phyloP scores from a whole-genome alignment of 2,888 invertebrate genomes.

The Hermaeophaga mercurialis region DNA sequence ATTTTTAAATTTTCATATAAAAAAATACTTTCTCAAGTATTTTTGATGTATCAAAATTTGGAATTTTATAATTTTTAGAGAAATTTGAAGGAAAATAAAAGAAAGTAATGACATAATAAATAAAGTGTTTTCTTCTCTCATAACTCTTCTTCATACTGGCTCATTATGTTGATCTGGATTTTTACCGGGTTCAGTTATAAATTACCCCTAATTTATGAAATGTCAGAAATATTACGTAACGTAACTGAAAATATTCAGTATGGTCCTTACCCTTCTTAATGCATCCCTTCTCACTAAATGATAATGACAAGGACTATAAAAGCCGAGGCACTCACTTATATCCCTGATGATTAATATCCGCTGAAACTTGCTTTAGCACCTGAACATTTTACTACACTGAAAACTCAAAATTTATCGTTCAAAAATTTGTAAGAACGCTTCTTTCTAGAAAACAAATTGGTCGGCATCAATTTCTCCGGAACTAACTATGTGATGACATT shows the following conservation, averaged over 20 bases:
- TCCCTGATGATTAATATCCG: conserved; percentile 1
- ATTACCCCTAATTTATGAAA: background rate
- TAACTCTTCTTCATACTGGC: too few species aligned
- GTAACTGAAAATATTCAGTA: too few species aligned
- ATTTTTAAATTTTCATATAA: too few species aligned
- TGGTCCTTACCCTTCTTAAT: background rate
- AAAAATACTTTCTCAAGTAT: too few species aligned
- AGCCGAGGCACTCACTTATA: conserved; percentile 1
- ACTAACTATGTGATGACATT: background rate
- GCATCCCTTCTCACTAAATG: conserved; percentile 1
- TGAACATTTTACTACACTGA: conserved; percentile 2
- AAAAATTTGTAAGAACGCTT: background rate
- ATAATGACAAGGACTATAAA: conserved; percentile 4
- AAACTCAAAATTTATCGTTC: conserved; percentile 6
- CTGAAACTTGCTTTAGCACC: conserved; percentile 1
- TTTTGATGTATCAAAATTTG: too few species aligned
- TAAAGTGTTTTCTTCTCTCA: too few species aligned
- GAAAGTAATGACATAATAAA: too few species aligned
- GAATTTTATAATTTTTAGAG: too few species aligned
- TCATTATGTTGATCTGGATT: too few species aligned
- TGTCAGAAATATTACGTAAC: background rate
- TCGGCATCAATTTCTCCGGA: background rate
- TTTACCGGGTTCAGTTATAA: too few species aligned
- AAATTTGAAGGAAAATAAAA: too few species aligned
- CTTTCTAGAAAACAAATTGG: background rate